A percentile compares a stretch with the other conserved stretches of the same genome.
Conservation (phyloP, 92 coral and sea anemone genomes). For the Porites evermanni region DNA sequence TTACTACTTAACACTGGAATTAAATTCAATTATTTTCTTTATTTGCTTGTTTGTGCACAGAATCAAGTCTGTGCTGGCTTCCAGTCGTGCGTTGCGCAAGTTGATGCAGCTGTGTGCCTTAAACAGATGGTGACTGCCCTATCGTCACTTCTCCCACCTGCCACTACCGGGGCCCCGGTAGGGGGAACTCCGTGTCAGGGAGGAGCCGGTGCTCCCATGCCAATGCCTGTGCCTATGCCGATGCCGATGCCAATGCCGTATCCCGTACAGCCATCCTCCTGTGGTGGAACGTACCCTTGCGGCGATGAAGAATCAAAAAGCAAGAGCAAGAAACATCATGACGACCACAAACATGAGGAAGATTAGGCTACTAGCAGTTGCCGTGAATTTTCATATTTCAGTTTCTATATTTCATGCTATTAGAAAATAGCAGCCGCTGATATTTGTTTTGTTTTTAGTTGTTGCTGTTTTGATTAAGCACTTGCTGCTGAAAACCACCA, state of each 20-base stretch:
- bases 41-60: not conserved
- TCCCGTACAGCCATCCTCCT: conserved; percentile 22
- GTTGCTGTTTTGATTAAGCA: no score
- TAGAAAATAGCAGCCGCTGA: no score
- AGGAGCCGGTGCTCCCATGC: conserved; percentile 7
- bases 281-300: conserved; percentile 41
- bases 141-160: not conserved
- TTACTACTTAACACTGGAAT: not conserved
- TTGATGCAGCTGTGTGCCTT: conserved; percentile 17
- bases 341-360: not conserved
- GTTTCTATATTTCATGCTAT: no score
- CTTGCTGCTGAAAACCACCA: no score
- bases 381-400: no score
- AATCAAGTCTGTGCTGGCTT: conserved; percentile 15
- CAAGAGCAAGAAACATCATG: conserved; percentile 11
- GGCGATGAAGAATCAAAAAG: conserved; percentile 3
- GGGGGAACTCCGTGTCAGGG: conserved; percentile 7
- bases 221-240: not conserved
- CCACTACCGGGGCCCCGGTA: not conserved
- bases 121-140: conserved; percentile 6
- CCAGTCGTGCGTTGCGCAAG: conserved; percentile 18
- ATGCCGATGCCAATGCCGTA: not conserved
- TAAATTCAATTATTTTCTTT: not conserved
- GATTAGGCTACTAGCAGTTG: not conserved
- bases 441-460: no score